Evolutionary conservation across 2,113 vertebrate genomes (phyloP).

Genomic region (Thermophis baileyi): DNA sequence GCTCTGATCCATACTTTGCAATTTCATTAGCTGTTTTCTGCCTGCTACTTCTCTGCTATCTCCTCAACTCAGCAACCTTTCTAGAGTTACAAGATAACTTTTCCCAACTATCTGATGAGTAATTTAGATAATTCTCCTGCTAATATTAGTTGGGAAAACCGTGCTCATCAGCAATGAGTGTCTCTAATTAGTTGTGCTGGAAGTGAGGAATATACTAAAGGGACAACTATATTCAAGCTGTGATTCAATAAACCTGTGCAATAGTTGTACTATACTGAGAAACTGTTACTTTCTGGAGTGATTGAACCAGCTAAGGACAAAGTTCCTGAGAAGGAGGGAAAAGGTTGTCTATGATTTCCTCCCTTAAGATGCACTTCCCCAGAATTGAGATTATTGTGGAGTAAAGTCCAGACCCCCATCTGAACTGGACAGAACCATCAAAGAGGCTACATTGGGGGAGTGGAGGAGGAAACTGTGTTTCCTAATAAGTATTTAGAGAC

Average conservation of each 20-base stretch:
- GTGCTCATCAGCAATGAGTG: not conserved
- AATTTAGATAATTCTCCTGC: not conserved
- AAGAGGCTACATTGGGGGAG: not conserved
- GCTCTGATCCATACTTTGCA: not conserved
- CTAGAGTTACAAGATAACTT: not conserved
- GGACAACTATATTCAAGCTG: not conserved
- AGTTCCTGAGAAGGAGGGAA: not conserved
- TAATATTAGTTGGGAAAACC: not conserved
- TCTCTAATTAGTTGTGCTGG: not conserved
- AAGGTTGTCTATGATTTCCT: not conserved
- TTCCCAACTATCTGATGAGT: not conserved
- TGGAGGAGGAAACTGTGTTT: not conserved
- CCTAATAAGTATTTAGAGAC: not conserved
- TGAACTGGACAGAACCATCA: not conserved
- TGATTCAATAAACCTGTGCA: not conserved
- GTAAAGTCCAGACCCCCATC: not conserved
- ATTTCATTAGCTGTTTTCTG: not conserved
- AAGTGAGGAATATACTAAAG: not conserved
- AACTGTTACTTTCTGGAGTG: not conserved
- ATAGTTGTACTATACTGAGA: not conserved
- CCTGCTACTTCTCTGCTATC: not conserved
- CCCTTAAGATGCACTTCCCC: not conserved
- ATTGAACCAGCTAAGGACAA: not conserved
- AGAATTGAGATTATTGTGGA: not conserved
- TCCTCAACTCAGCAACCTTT: not conserved